These are phyloP conservation scores for Podargus strigoides DNA, from an alignment of 2,797 vertebrate genomes.

Conservation along the genomic window DNA sequence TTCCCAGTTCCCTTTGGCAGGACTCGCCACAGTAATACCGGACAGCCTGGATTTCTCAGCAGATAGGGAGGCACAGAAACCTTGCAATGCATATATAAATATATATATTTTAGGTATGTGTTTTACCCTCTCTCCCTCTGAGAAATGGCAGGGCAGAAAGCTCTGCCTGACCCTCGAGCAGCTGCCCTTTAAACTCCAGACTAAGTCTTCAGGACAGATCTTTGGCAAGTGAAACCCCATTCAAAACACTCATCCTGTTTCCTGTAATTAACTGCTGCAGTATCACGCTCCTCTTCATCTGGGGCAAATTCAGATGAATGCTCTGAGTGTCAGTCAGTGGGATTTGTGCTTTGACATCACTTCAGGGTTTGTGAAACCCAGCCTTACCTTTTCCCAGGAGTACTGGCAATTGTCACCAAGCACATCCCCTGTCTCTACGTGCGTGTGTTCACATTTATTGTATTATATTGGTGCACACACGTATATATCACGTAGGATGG, in stretches of 20 bases:
- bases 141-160: not conserved
- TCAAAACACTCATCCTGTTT: not conserved
- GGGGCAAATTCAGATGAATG: not conserved
- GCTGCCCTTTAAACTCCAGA: not conserved
- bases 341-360: not conserved
- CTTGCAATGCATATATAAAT: not conserved
- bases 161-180: not conserved
- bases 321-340: not conserved
- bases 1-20: not conserved
- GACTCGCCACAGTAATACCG: not conserved
- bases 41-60: not conserved
- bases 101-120: not conserved
- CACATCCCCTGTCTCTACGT: accelerated
- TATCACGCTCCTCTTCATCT: not conserved
- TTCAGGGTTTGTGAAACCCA: not conserved
- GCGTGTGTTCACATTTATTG: accelerated
- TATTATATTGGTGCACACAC: accelerated
- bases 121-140: not conserved
- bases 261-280: not conserved
- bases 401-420: not conserved
- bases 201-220: not conserved
- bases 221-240: not conserved
- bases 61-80: not conserved
- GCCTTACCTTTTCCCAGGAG: not conserved
- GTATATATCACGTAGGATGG: accelerated